A percentile compares a stretch with the other conserved stretches of the same genome.
These are phyloP conservation scores for Chaetodon trifascialis DNA, from an alignment of 2,113 vertebrate species.

Conservation along the genomic window DNA sequence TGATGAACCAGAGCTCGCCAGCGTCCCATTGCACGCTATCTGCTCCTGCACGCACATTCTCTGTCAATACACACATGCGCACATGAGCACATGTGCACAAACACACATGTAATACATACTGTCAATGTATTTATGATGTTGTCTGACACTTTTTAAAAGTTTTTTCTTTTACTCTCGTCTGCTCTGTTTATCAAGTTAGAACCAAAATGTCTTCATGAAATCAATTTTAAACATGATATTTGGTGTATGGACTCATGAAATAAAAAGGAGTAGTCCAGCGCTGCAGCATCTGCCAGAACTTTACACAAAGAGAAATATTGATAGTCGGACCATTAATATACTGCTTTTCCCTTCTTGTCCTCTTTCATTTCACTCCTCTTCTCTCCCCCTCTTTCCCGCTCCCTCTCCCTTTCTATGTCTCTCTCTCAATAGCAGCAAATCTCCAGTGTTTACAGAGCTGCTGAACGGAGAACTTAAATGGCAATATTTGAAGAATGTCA, in stretches of 20 bases:
- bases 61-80: conserved; percentile 29
- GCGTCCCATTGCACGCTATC: conserved; percentile 1
- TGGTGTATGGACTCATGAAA: background rate
- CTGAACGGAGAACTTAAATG: conserved; percentile 43
- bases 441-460: conserved; percentile 36
- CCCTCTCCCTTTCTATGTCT: background rate
- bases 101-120: background rate
- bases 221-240: background rate
- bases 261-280: background rate
- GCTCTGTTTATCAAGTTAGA: background rate
- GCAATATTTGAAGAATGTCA: conserved; percentile 63
- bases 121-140: background rate
- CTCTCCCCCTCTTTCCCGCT: background rate
- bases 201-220: background rate
- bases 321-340: background rate
- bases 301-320: conserved; percentile 38
- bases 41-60: conserved; percentile 39
- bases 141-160: background rate
- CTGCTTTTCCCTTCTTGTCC: background rate
- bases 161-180: background rate
- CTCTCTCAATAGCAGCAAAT: conserved; percentile 15
- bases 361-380: background rate
- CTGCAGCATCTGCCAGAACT: conserved; percentile 3
- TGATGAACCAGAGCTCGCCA: conserved; percentile 22
- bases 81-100: background rate